Evolutionary conservation across 2,888 invertebrate genomes (phyloP).

Genomic region (Mimumesa dahlbomi): DNA sequence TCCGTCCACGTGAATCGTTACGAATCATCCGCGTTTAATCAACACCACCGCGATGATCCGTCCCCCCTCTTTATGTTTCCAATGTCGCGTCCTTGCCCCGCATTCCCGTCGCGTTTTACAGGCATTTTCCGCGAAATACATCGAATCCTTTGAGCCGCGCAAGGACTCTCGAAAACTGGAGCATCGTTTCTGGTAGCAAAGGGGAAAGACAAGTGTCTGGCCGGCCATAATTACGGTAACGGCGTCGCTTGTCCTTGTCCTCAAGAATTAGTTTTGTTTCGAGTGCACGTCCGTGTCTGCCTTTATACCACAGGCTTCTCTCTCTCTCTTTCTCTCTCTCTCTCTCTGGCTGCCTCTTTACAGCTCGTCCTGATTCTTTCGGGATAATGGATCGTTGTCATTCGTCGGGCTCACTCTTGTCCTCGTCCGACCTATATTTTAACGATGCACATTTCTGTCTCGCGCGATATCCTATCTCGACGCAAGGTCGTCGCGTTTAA

Average conservation of each 20-base stretch:
- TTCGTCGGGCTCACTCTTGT: neutral
- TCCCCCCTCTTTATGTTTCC: neutral
- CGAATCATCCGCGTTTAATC: no score
- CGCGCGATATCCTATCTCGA: neutral
- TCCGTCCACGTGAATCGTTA: neutral
- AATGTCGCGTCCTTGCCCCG: conserved; percentile 4
- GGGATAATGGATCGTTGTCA: no score
- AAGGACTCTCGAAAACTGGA: neutral
- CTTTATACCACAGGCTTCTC: no score
- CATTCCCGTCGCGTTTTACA: neutral
- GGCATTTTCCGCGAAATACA: neutral
- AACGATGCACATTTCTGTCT: neutral
- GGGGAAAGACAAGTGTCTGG: neutral
- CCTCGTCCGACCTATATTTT: conserved; percentile 24
- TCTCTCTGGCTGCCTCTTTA: neutral
- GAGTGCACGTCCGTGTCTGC: no score
- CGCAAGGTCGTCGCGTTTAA: conserved; percentile 2
- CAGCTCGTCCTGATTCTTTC: no score
- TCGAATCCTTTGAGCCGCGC: neutral
- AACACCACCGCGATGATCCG: no score
- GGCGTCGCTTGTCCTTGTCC: neutral
- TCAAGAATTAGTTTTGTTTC: no score
- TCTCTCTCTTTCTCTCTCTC: no score
- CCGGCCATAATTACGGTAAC: neutral
- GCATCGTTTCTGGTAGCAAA: neutral